Evolutionary conservation across 2,888 invertebrate species (phyloP).

Genomic region (Ypsolopha scabrella): DNA sequence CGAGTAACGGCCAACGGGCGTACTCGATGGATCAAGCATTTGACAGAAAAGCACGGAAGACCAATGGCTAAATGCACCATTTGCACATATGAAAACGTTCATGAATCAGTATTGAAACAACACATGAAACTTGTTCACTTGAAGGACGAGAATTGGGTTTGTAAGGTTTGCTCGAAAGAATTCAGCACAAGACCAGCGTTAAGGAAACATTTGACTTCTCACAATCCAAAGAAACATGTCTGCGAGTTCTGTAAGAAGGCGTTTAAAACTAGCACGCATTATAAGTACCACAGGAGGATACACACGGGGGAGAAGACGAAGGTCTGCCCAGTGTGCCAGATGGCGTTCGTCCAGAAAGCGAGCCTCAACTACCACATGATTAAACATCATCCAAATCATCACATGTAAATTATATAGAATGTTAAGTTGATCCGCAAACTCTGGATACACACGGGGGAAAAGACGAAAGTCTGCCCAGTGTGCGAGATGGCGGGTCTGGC

Average conservation of each 20-base stretch:
- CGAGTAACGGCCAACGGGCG: too few relatives aligned
- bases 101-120: conserved; percentile 13
- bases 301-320: conserved; percentile 42
- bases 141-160: conserved; percentile 18
- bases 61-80: conserved; percentile 24
- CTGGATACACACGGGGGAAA: conserved; percentile 10
- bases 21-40: too few relatives aligned
- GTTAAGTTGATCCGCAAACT: too few relatives aligned
- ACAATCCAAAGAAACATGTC: conserved; percentile 14
- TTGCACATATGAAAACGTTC: conserved; percentile 15
- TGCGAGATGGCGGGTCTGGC: conserved; percentile 14
- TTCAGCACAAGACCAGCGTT: conserved; percentile 20
- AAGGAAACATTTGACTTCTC: conserved; percentile 21
- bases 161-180: conserved; percentile 20
- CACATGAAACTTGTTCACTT: conserved; percentile 24
- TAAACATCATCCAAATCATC: conserved; percentile 2
- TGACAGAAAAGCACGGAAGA: not conserved
- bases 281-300: conserved; percentile 15
- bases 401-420: too few relatives aligned
- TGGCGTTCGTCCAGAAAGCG: conserved; percentile 27
- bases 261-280: conserved; percentile 14
- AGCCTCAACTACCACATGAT: conserved; percentile 8
- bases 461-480: conserved; percentile 6
- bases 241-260: conserved; percentile 27
- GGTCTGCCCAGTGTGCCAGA: conserved; percentile 43